These are phyloP conservation scores for Acrocyrtus sp. DNA, from an alignment of 2,888 invertebrate species.

Conservation along the genomic window DNA sequence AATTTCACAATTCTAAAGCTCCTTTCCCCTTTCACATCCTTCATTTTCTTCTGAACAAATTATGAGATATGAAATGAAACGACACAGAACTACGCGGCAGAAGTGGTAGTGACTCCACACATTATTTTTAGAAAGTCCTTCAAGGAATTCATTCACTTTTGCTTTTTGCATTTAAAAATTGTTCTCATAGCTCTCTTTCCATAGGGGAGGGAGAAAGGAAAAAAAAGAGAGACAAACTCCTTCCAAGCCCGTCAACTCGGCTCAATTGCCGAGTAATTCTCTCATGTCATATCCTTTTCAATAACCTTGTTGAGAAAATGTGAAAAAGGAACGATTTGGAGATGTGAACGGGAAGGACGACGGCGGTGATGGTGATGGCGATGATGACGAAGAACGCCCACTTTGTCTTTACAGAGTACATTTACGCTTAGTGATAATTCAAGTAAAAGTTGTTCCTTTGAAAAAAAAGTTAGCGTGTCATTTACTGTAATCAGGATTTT, in stretches of 20 bases:
- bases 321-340: constrained; percentile 14
- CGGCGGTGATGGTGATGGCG: constrained; percentile 4
- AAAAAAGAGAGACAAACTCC: too few species aligned
- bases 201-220: too few species aligned
- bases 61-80: constrained; percentile 18
- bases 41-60: constrained; percentile 28
- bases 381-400: constrained; percentile 19
- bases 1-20: background rate
- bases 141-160: constrained; percentile 48
- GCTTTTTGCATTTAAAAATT: constrained; percentile 16
- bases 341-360: too few species aligned
- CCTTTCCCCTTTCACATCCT: constrained; percentile 6
- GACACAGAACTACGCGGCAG: too few species aligned
- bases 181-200: constrained; percentile 11
- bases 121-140: constrained; percentile 54
- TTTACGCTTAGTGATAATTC: constrained; percentile 16
- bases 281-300: constrained; percentile 45
- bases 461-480: background rate
- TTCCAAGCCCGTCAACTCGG: too few species aligned
- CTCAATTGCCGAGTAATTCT: too few species aligned
- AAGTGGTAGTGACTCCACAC: constrained; percentile 17
- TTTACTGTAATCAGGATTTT: too few species aligned
- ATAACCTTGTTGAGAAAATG: constrained; percentile 36
- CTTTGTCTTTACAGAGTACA: background rate
- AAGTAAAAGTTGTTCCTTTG: background rate